phyloP scores from a whole-genome alignment of 2,888 invertebrate genomes.

The Brenthis ino region DNA sequence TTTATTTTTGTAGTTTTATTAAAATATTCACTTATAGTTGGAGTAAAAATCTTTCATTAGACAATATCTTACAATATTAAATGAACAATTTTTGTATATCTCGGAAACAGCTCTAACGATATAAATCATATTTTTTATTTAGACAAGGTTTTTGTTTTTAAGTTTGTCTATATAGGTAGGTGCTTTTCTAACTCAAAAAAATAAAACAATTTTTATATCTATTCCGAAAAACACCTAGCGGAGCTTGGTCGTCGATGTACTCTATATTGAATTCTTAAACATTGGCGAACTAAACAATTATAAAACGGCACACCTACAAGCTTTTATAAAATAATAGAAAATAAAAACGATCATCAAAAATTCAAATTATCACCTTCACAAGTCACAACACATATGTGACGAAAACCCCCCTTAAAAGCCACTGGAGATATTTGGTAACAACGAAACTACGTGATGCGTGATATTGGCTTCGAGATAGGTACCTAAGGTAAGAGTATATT shows the following conservation, averaged over 20 bases:
- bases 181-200: too few relatives aligned
- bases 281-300: too few relatives aligned
- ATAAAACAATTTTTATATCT: too few relatives aligned
- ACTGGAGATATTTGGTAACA: slow-evolving; percentile 26
- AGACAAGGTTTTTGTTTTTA: not conserved
- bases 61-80: too few relatives aligned
- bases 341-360: not conserved
- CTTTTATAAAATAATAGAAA: too few relatives aligned
- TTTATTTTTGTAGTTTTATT: not conserved
- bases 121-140: too few relatives aligned
- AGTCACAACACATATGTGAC: not conserved
- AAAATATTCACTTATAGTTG: not conserved
- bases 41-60: too few relatives aligned
- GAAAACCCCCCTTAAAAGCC: slow-evolving; percentile 7
- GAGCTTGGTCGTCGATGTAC: too few relatives aligned
- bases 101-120: too few relatives aligned
- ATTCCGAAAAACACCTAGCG: too few relatives aligned
- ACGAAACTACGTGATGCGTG: slow-evolving; percentile 22
- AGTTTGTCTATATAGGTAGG: not conserved
- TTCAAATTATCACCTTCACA: not conserved
- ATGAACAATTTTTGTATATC: too few relatives aligned
- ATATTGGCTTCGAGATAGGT: slow-evolving; percentile 14
- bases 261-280: not conserved
- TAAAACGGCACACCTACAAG: too few relatives aligned
- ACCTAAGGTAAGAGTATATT: not conserved